phyloP scores from a whole-genome alignment of 2,113 vertebrate genomes.

The Donacobius atricapilla region DNA sequence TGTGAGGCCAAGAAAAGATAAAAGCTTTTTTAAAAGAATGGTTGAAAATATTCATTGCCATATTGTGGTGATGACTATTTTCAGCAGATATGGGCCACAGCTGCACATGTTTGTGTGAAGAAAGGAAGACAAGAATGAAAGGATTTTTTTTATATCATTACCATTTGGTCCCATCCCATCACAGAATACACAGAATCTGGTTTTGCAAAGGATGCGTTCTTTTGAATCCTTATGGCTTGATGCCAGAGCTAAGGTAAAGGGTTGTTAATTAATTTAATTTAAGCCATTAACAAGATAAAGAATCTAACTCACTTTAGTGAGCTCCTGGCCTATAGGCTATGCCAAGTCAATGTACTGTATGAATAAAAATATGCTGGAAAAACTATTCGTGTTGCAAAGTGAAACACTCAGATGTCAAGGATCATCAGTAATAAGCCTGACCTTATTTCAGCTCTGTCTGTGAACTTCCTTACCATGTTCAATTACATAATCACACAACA shows the following conservation, averaged over 20 bases:
- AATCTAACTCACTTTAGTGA: neutral
- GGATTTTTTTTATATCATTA: neutral
- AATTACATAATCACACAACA: neutral
- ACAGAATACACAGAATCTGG: neutral
- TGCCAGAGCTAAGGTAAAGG: neutral
- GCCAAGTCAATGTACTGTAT: neutral
- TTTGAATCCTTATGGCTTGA: neutral
- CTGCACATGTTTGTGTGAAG: constrained; percentile 38
- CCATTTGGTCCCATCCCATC: neutral
- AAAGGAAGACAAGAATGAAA: constrained; percentile 46
- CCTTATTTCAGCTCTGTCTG: neutral
- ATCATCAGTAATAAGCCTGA: neutral
- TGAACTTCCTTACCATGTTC: neutral
- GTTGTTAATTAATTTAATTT: neutral
- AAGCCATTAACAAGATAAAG: neutral
- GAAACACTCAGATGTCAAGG: neutral
- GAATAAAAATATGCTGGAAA: neutral
- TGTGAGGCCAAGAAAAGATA: constrained; percentile 47
- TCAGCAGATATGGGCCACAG: constrained; percentile 52
- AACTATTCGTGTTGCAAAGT: neutral
- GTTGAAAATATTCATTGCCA: constrained; percentile 42
- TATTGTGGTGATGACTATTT: constrained; percentile 44
- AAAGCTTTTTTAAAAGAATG: constrained; percentile 53
- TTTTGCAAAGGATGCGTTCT: neutral
- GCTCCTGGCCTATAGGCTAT: neutral